phyloP scores from a whole-genome alignment of 2,888 invertebrate genomes.

The Phanerotoma sp. region DNA sequence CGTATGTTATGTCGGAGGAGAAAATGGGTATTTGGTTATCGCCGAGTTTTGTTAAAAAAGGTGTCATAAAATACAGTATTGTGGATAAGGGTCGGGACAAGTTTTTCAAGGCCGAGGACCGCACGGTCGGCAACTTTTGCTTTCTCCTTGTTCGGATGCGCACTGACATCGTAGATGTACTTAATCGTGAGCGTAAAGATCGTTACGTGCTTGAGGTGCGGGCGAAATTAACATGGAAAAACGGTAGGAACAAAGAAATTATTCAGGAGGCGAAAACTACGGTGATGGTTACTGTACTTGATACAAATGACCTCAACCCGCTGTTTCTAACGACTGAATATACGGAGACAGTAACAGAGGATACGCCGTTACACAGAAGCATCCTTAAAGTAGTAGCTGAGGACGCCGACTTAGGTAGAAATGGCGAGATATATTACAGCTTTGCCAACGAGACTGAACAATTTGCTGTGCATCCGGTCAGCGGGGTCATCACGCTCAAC shows the following conservation, averaged over 20 bases:
- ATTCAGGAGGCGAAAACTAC: slow-evolving; percentile 67
- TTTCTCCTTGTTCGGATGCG: slow-evolving; percentile 88
- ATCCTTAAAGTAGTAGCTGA: slow-evolving; percentile 82
- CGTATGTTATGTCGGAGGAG: slow-evolving; percentile 76
- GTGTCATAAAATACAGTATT: slow-evolving; percentile 81
- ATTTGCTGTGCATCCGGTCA: slow-evolving; percentile 92
- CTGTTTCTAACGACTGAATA: slow-evolving; percentile 90
- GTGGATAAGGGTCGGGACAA: slow-evolving; percentile 84
- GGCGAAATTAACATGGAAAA: slow-evolving; percentile 66
- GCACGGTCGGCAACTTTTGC: slow-evolving; percentile 90
- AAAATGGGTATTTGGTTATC: slow-evolving; percentile 76
- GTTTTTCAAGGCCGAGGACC: slow-evolving; percentile 90
- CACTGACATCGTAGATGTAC: slow-evolving; percentile 81
- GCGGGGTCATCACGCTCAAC: slow-evolving; percentile 83
- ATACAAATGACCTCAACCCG: slow-evolving; percentile 91
- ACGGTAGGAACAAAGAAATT: slow-evolving; percentile 60
- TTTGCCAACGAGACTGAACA: slow-evolving; percentile 77
- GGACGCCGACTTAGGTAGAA: slow-evolving; percentile 94
- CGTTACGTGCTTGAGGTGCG: slow-evolving; percentile 77
- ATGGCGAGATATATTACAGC: slow-evolving; percentile 97
- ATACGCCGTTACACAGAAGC: slow-evolving; percentile 80
- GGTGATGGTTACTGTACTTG: slow-evolving; percentile 73
- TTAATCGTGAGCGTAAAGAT: slow-evolving; percentile 91
- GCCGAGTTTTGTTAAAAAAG: slow-evolving; percentile 40
- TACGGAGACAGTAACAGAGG: slow-evolving; percentile 83